Evolutionary conservation across 2,113 vertebrate species (phyloP).

Genomic region (Glaucidium brasilianum): DNA sequence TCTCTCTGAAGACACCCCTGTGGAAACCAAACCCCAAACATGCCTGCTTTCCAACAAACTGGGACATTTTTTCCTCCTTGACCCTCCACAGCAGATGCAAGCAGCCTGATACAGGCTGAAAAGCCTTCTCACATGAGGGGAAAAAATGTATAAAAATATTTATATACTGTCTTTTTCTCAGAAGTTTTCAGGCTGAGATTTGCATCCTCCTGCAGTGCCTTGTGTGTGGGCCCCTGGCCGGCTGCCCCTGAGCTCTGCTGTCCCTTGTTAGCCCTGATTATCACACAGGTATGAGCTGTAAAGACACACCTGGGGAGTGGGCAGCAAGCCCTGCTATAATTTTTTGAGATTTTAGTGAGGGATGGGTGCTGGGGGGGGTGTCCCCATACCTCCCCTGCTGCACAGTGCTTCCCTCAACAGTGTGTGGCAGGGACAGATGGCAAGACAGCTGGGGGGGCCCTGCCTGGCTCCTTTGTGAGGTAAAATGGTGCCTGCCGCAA

Average conservation of each 20-base stretch:
- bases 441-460: accelerated
- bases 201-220: accelerated
- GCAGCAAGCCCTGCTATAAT: accelerated
- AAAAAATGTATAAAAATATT: accelerated
- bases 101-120: neutral
- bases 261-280: accelerated
- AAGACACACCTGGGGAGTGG: neutral
- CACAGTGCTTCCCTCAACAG: accelerated
- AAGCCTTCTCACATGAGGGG: accelerated
- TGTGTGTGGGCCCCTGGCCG: accelerated
- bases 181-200: neutral
- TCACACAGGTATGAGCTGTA: neutral
- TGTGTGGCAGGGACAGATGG: accelerated
- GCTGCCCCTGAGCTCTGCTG: accelerated
- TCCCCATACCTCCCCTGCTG: accelerated
- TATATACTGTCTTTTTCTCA: neutral
- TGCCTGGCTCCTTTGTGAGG: accelerated
- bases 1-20: neutral
- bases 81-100: neutral
- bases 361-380: neutral
- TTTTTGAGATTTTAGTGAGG: neutral
- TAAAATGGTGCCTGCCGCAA: accelerated
- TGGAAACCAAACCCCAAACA: accelerated
- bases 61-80: accelerated
- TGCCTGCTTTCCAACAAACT: accelerated